A percentile compares a stretch with the other conserved stretches of the same genome.
Evolutionary conservation across 2,113 vertebrate genomes (phyloP).

Genomic region (Sclerurus mexicanus): DNA sequence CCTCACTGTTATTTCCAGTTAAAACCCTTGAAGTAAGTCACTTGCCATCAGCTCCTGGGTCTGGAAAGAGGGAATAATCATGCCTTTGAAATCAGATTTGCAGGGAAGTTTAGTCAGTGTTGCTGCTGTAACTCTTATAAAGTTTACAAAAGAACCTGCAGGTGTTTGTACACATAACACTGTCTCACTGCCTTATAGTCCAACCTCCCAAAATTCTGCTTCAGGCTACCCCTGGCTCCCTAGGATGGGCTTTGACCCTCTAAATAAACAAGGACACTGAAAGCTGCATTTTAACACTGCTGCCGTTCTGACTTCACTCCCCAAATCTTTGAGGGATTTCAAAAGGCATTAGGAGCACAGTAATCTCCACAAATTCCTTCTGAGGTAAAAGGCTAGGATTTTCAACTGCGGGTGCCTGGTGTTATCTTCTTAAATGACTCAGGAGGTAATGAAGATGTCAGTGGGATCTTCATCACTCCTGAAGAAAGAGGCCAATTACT

Average conservation of each 20-base stretch:
- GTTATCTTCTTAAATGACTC: background rate
- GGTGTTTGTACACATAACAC: background rate
- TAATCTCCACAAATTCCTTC: conserved; percentile 20
- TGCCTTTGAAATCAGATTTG: background rate
- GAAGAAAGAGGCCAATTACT: conserved; percentile 33
- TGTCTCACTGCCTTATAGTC: background rate
- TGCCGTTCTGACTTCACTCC: background rate
- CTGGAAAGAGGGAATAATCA: background rate
- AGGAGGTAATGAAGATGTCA: conserved; percentile 11
- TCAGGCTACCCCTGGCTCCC: background rate
- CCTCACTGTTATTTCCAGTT: background rate
- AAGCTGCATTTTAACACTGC: background rate
- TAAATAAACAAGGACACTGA: background rate
- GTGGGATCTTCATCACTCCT: background rate
- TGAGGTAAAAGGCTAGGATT: background rate
- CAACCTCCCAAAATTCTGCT: background rate
- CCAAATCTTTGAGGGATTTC: background rate
- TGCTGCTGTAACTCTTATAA: background rate
- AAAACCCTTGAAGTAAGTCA: background rate
- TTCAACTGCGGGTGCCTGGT: background rate
- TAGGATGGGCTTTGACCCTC: background rate
- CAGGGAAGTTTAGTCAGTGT: background rate
- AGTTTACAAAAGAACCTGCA: background rate
- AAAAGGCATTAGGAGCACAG: background rate
- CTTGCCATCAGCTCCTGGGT: background rate